Percentiles rank a stretch among this genome's conserved stretches.
These are phyloP conservation scores for Agrochola circellaris DNA, from an alignment of 2,888 invertebrate genomes.

Conservation along the genomic window DNA sequence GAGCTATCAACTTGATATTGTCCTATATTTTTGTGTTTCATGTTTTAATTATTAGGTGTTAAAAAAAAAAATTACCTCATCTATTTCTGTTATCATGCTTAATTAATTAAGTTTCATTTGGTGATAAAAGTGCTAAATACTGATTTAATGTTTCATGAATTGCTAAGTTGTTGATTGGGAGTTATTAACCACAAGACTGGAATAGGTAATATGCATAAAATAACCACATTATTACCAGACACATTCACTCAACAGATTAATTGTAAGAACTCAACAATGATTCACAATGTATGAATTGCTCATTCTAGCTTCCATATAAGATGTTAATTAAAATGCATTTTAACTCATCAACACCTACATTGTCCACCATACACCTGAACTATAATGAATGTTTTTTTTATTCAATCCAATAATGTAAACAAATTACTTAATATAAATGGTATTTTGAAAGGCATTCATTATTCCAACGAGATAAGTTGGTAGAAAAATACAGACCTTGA, in stretches of 20 bases:
- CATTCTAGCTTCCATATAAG: constrained; percentile 17
- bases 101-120: constrained; percentile 44
- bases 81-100: constrained; percentile 51
- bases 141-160: constrained; percentile 36
- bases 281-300: constrained; percentile 32
- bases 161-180: constrained; percentile 22
- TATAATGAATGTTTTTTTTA: constrained; percentile 9
- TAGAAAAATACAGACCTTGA: neutral
- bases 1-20: constrained; percentile 57
- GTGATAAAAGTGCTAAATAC: constrained; percentile 52
- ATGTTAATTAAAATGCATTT: constrained; percentile 46
- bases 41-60: constrained; percentile 10
- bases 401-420: constrained; percentile 1
- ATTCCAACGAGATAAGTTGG: neutral
- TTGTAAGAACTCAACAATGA: constrained; percentile 19
- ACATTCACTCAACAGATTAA: constrained; percentile 7
- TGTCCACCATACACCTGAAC: neutral
- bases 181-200: constrained; percentile 8
- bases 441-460: constrained; percentile 1
- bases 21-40: constrained; percentile 33
- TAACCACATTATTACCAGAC: neutral
- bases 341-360: constrained; percentile 36
- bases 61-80: constrained; percentile 9
- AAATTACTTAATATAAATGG: neutral
- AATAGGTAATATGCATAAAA: constrained; percentile 36